A percentile compares a stretch with the other conserved stretches of the same genome.
Evolutionary conservation across 2,113 vertebrate species (phyloP).

Genomic region (Corvus hawaiiensis): DNA sequence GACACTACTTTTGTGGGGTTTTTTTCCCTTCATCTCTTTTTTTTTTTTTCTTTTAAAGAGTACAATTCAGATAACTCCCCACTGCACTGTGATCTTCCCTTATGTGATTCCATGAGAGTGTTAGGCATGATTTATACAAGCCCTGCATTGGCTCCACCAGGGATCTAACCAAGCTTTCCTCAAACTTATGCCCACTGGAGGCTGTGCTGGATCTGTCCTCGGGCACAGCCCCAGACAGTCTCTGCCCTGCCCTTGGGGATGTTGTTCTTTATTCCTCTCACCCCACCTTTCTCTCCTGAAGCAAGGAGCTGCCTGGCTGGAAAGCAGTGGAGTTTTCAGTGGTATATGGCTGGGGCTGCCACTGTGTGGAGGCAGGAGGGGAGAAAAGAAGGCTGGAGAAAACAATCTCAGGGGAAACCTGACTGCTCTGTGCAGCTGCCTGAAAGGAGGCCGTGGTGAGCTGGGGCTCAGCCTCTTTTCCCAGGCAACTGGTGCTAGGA

Average conservation of each 20-base stretch:
- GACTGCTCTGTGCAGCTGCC: neutral
- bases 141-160: neutral
- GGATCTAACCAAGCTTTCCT: neutral
- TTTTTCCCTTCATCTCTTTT: neutral
- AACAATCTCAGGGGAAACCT: neutral
- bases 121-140: neutral
- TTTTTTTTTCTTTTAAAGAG: neutral
- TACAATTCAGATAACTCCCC: neutral
- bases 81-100: neutral
- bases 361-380: neutral
- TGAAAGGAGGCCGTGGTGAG: neutral
- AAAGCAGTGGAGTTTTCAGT: neutral
- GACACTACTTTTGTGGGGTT: neutral
- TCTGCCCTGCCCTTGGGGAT: neutral
- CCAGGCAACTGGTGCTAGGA: neutral
- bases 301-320: neutral
- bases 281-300: neutral
- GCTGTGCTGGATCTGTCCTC: neutral
- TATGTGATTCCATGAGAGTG: neutral
- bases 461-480: neutral
- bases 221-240: neutral
- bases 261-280: neutral
- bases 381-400: neutral
- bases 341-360: neutral
- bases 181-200: fast-evolving